Conservation (phyloP, 2,113 vertebrate genomes). For the Tinamus guttatus region DNA sequence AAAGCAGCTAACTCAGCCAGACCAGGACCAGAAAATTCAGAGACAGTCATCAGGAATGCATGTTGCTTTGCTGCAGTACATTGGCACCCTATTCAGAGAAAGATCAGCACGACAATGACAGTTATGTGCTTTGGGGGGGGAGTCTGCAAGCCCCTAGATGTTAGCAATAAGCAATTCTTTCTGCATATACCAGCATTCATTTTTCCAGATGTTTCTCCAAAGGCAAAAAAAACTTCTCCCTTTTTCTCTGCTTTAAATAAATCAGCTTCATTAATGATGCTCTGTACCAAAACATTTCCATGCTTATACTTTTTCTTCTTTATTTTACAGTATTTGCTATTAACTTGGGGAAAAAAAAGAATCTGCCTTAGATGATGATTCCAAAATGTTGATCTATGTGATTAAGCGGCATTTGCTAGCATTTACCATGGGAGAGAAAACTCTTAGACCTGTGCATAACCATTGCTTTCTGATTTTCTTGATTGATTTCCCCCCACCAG, state of each 20-base stretch:
- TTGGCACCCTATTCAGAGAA: slow-evolving; percentile 26
- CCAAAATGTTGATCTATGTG: neutral
- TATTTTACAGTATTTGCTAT: neutral
- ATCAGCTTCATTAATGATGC: neutral
- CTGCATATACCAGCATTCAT: neutral
- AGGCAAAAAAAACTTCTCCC: neutral
- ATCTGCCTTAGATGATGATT: neutral
- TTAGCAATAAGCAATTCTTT: slow-evolving; percentile 2
- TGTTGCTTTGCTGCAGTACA: neutral
- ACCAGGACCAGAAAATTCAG: slow-evolving; percentile 35
- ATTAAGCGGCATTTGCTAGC: neutral
- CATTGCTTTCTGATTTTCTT: neutral
- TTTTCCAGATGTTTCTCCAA: neutral
- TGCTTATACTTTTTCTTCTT: neutral
- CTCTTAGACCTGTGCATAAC: neutral
- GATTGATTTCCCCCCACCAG: neutral
- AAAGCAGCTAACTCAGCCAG: neutral
- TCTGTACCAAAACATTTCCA: neutral
- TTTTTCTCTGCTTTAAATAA: neutral
- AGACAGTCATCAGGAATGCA: neutral
- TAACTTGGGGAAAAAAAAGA: neutral
- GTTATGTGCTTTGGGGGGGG: neutral
- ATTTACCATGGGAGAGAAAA: neutral
- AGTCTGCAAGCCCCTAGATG: neutral
- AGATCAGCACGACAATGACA: slow-evolving; percentile 32